Percentiles rank a stretch among this genome's conserved stretches.
These are phyloP conservation scores for Coboldia fuscipes DNA, from an alignment of 1,140 invertebrate genomes.

Conservation along the genomic window DNA sequence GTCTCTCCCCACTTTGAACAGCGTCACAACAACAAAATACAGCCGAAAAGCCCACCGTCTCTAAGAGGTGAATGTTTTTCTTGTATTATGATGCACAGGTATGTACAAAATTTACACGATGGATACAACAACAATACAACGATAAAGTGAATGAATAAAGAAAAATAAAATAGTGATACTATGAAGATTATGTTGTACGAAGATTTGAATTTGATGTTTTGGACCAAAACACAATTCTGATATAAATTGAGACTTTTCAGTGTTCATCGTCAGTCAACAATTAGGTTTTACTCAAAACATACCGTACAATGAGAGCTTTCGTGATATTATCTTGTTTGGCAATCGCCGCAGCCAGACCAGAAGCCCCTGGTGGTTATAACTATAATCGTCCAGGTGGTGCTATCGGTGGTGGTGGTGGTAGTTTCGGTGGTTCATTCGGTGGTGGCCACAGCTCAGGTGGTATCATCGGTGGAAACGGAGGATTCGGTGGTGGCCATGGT, in stretches of 20 bases:
- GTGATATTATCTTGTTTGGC: slow-evolving; percentile 33
- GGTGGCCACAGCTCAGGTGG: slow-evolving; percentile 9
- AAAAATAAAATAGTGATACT: too few species aligned
- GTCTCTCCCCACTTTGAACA: too few species aligned
- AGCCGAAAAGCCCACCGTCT: too few species aligned
- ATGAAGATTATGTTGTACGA: too few species aligned
- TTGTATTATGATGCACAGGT: too few species aligned
- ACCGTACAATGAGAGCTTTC: slow-evolving; percentile 17
- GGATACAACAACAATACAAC: too few species aligned
- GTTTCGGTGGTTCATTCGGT: slow-evolving; percentile 8
- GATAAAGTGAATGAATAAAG: too few species aligned
- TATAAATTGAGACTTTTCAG: slow-evolving; percentile 3
- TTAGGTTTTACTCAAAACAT: slow-evolving; percentile 1
- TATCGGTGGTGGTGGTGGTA: slow-evolving; percentile 8
- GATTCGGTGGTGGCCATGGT: slow-evolving; percentile 7
- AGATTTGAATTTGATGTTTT: too few species aligned
- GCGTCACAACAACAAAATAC: too few species aligned
- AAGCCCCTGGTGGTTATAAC: slow-evolving; percentile 31
- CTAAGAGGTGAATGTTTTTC: too few species aligned
- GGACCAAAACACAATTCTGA: too few species aligned
- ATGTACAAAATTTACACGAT: too few species aligned
- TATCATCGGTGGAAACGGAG: slow-evolving; percentile 7
- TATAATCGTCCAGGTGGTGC: slow-evolving; percentile 29
- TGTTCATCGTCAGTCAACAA: slow-evolving; percentile 4
- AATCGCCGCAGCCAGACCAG: slow-evolving; percentile 30